Conservation (phyloP, 2,113 vertebrate genomes). For the Rhinichthys klamathensis region DNA sequence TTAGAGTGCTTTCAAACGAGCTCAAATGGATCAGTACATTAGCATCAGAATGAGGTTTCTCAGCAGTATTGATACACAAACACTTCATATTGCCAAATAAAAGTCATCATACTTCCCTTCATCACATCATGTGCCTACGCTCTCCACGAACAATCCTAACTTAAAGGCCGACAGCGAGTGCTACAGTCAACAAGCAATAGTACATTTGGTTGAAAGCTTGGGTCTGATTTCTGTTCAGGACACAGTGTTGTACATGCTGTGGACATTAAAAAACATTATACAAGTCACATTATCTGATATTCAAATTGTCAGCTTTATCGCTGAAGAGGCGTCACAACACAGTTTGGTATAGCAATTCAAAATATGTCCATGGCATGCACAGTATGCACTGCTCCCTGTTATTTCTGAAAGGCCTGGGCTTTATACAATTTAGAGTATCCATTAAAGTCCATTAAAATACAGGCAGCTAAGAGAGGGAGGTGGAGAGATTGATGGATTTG, state of each 20-base stretch:
- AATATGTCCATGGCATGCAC: constrained; percentile 12
- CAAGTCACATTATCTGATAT: constrained; percentile 18
- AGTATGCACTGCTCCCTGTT: constrained; percentile 27
- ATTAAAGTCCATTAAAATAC: constrained; percentile 53
- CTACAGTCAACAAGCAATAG: constrained; percentile 12
- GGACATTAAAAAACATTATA: constrained; percentile 21
- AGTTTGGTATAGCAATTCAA: constrained; percentile 7
- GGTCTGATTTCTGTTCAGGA: not conserved
- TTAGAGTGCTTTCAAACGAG: constrained; percentile 43
- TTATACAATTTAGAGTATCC: constrained; percentile 25
- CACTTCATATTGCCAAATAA: constrained; percentile 35
- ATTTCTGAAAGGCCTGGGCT: constrained; percentile 35
- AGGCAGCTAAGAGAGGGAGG: constrained; percentile 39
- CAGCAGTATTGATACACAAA: constrained; percentile 54
- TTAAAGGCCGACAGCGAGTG: not conserved
- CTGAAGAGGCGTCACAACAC: not conserved
- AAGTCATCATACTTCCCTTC: constrained; percentile 9
- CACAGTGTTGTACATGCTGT: not conserved
- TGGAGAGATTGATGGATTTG: constrained; percentile 50
- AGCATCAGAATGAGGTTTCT: constrained; percentile 59
- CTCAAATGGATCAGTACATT: constrained; percentile 54
- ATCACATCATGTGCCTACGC: constrained; percentile 19
- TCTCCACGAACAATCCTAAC: not conserved
- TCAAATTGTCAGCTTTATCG: not conserved
- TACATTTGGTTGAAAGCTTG: not conserved